Conservation (phyloP, 2,888 invertebrate species). For the Seira sanloemensis region DNA sequence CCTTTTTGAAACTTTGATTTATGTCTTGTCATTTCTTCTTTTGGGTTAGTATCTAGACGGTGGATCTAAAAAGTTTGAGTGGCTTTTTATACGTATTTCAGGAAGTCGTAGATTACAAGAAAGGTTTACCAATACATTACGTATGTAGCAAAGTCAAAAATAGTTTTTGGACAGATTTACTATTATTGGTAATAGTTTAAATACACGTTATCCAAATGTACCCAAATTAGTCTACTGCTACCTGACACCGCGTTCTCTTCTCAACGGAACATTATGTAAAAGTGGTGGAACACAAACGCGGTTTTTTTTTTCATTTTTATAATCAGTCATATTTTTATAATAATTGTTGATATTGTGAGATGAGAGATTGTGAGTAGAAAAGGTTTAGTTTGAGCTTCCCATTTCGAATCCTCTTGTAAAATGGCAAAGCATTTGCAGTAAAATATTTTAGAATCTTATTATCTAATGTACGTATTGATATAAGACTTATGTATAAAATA, state of each 20-base stretch:
- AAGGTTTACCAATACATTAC: no score
- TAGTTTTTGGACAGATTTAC: background rate
- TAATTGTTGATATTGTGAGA: slow-evolving; percentile 1
- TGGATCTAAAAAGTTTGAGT: no score
- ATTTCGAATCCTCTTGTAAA: no score
- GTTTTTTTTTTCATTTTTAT: background rate
- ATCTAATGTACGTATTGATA: no score
- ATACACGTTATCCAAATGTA: background rate
- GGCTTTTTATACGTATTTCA: background rate
- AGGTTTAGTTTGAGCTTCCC: slow-evolving; percentile 7
- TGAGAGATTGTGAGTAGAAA: slow-evolving; percentile 12
- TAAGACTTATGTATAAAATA: no score
- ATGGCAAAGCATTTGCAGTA: no score
- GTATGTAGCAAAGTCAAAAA: background rate
- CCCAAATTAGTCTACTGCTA: background rate
- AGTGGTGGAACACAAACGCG: slow-evolving; percentile 16
- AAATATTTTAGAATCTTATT: no score
- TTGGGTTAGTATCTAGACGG: no score
- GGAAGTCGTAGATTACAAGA: no score
- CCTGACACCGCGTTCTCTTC: background rate
- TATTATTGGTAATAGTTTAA: background rate
- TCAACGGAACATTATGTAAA: background rate
- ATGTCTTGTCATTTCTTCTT: no score
- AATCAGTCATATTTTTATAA: background rate
- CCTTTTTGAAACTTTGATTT: no score